These are phyloP conservation scores for Platycheirus rosarum DNA, from an alignment of 2,888 invertebrate genomes.

Conservation along the genomic window DNA sequence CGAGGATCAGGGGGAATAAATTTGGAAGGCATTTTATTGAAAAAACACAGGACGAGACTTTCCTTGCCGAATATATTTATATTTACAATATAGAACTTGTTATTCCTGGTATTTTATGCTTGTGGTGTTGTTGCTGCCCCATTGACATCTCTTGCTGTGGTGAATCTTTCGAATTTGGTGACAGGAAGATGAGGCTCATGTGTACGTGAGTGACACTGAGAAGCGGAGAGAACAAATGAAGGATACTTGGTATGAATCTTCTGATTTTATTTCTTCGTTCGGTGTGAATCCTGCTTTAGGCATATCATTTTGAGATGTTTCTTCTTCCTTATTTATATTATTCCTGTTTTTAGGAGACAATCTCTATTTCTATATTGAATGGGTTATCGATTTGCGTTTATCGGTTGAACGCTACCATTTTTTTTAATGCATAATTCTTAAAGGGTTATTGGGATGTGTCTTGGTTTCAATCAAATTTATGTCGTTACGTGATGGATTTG, in stretches of 20 bases:
- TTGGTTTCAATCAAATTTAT: constrained; percentile 7
- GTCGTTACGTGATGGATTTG: neutral
- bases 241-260: neutral
- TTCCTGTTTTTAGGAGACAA: neutral
- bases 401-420: neutral
- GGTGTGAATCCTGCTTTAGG: constrained; percentile 10
- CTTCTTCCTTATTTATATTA: too few relatives aligned
- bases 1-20: constrained; percentile 45
- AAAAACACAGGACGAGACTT: constrained; percentile 7
- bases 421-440: neutral
- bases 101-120: constrained; percentile 55
- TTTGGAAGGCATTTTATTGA: constrained; percentile 57
- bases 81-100: constrained; percentile 30
- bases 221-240: constrained; percentile 40
- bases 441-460: neutral
- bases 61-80: constrained; percentile 24
- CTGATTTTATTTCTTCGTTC: neutral
- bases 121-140: constrained; percentile 25
- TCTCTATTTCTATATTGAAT: neutral
- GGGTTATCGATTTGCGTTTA: neutral
- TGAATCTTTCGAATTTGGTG: constrained; percentile 20
- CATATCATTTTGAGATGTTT: constrained; percentile 24
- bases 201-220: constrained; percentile 67
- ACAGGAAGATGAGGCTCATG: constrained; percentile 32
- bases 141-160: neutral